These are phyloP conservation scores for Strix aluco DNA, from an alignment of 2,113 vertebrate species.

Conservation along the genomic window DNA sequence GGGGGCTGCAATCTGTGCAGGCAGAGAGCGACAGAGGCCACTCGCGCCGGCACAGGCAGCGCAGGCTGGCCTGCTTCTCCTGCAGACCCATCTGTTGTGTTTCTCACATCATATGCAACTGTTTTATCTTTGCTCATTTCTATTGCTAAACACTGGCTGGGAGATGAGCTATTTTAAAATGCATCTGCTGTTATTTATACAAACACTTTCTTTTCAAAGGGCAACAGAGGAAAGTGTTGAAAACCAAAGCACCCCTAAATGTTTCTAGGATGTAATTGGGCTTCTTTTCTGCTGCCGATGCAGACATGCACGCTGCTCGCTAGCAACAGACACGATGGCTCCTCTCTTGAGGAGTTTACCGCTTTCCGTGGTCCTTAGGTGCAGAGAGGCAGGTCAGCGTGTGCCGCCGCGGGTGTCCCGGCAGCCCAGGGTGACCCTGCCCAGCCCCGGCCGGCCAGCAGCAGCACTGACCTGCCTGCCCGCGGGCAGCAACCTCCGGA, in stretches of 20 bases:
- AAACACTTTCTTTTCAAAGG: conserved; percentile 13
- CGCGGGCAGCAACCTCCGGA: rapidly evolving
- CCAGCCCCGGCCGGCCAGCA: rapidly evolving
- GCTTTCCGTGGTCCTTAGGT: rapidly evolving
- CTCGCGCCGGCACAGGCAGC: not conserved
- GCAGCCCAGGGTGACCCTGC: not conserved
- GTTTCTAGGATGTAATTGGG: not conserved
- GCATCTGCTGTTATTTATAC: conserved; percentile 30
- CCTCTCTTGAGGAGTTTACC: rapidly evolving
- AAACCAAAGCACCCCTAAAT: not conserved
- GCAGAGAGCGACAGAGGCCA: not conserved
- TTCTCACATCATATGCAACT: not conserved
- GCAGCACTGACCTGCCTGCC: not conserved
- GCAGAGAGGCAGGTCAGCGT: rapidly evolving
- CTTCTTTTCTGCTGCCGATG: not conserved
- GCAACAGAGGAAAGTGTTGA: not conserved
- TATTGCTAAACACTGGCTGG: not conserved
- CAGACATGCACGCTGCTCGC: rapidly evolving
- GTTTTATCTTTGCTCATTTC: not conserved
- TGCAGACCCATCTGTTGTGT: not conserved
- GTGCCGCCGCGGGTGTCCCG: rapidly evolving
- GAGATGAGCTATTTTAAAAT: not conserved
- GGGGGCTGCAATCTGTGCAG: not conserved
- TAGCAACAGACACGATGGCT: rapidly evolving
- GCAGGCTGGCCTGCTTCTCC: not conserved